Percentiles rank a stretch among this genome's conserved stretches.
Evolutionary conservation across 64 coral and sea anemone genomes (phyloP).

Genomic region (Anthopleura sola): DNA sequence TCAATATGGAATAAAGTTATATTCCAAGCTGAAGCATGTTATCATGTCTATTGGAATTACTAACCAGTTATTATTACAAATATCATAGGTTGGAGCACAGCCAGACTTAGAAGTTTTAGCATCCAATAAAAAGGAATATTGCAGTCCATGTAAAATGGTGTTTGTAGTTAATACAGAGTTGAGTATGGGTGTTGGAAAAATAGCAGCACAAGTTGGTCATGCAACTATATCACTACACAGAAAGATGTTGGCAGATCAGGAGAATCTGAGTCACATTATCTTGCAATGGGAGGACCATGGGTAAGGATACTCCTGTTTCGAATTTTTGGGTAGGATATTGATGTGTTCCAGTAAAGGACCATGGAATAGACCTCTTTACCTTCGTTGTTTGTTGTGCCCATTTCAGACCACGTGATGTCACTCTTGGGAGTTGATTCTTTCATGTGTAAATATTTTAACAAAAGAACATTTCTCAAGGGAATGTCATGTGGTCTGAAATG

Average conservation of each 20-base stretch:
- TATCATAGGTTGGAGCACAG: conserved; percentile 31
- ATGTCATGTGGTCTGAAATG: too few relatives aligned
- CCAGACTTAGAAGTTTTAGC: conserved; percentile 24
- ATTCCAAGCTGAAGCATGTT: too few relatives aligned
- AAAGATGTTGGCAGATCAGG: conserved; percentile 42
- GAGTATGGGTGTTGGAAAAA: conserved; percentile 84
- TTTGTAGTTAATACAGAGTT: conserved; percentile 90
- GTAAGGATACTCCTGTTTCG: conserved; percentile 22
- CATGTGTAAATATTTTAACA: too few relatives aligned
- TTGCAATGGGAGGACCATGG: conserved; percentile 81
- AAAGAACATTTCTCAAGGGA: too few relatives aligned
- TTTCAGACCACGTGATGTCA: too few relatives aligned
- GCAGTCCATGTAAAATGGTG: conserved; percentile 81
- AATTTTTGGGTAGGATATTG: too few relatives aligned
- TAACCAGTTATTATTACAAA: neutral
- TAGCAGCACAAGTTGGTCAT: conserved; percentile 95
- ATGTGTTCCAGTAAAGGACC: too few relatives aligned
- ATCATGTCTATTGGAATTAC: too few relatives aligned
- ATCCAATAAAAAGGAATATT: conserved; percentile 26
- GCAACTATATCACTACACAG: conserved; percentile 79
- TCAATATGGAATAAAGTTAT: too few relatives aligned
- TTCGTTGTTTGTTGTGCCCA: too few relatives aligned
- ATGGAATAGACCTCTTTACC: too few relatives aligned
- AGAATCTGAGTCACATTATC: conserved; percentile 55
- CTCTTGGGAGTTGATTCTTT: too few relatives aligned